Percentiles rank a stretch among this genome's conserved stretches.
These are phyloP conservation scores for Euura saliciscinereae DNA, from an alignment of 1,140 invertebrate species.

Conservation along the genomic window DNA sequence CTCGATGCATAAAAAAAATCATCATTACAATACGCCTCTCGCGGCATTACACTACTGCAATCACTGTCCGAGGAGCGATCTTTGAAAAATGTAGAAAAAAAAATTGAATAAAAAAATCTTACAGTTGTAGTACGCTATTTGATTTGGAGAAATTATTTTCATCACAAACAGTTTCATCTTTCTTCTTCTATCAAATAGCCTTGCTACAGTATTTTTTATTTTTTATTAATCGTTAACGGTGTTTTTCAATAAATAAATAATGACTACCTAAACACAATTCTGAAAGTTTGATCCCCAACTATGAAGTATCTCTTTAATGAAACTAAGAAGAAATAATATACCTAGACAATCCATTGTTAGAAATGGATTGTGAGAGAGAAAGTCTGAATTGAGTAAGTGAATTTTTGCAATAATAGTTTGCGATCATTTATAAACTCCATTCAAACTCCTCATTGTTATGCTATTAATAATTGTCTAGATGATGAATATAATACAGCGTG, in stretches of 20 bases:
- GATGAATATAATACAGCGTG: constrained; percentile 43
- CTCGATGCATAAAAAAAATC: too few relatives aligned
- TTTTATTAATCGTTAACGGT: not conserved
- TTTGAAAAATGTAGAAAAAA: not conserved
- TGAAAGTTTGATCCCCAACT: not conserved
- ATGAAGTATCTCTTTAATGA: not conserved
- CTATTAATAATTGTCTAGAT: constrained; percentile 37
- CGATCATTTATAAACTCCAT: constrained; percentile 24
- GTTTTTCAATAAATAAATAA: constrained; percentile 14
- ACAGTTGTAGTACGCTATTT: not conserved
- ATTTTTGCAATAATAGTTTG: not conserved
- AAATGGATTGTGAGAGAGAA: not conserved
- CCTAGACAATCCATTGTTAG: not conserved
- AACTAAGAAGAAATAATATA: not conserved
- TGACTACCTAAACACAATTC: not conserved
- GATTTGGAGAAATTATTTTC: not conserved
- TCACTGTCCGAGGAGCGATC: not conserved
- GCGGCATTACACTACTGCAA: not conserved
- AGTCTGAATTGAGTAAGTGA: not conserved
- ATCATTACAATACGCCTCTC: not conserved
- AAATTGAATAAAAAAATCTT: not conserved
- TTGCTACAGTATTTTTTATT: too few relatives aligned
- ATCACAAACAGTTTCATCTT: not conserved
- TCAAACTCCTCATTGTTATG: constrained; percentile 32
- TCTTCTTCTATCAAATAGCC: too few relatives aligned